phyloP scores from a whole-genome alignment of 1,140 invertebrate genomes.

The Zaprionus taronus region DNA sequence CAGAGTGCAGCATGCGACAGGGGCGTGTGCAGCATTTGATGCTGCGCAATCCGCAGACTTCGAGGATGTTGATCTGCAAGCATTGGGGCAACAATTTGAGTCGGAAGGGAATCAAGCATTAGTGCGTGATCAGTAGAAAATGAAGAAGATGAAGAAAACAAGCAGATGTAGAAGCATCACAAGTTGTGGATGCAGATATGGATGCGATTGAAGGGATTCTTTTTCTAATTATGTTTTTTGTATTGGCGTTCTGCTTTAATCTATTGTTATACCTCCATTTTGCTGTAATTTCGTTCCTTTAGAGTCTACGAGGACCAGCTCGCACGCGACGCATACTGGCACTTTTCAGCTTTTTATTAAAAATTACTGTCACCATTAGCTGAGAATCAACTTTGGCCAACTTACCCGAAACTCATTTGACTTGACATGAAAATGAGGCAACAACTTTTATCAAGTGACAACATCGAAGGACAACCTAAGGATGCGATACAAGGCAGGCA shows the following conservation, averaged over 20 bases:
- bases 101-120: neutral
- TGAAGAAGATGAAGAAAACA: neutral
- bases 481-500: conserved; percentile 5
- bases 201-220: conserved; percentile 10
- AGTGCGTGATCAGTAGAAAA: conserved; percentile 3
- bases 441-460: conserved; percentile 58
- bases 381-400: conserved; percentile 50
- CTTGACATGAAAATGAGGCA: conserved; percentile 73
- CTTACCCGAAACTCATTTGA: conserved; percentile 74
- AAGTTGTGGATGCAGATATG: neutral
- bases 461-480: neutral
- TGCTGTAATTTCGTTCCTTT: neutral
- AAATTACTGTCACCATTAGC: conserved; percentile 75
- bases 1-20: conserved; percentile 36
- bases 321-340: conserved; percentile 23
- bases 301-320: conserved; percentile 22
- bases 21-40: conserved; percentile 36
- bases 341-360: conserved; percentile 70
- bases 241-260: conserved; percentile 1
- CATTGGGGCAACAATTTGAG: conserved; percentile 36
- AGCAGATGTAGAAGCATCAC: neutral
- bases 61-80: conserved; percentile 26
- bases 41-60: conserved; percentile 14
- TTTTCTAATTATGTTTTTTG: conserved; percentile 3
- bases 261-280: neutral